Conservation (phyloP, 2,888 invertebrate genomes). For the Drosophila limbata region DNA sequence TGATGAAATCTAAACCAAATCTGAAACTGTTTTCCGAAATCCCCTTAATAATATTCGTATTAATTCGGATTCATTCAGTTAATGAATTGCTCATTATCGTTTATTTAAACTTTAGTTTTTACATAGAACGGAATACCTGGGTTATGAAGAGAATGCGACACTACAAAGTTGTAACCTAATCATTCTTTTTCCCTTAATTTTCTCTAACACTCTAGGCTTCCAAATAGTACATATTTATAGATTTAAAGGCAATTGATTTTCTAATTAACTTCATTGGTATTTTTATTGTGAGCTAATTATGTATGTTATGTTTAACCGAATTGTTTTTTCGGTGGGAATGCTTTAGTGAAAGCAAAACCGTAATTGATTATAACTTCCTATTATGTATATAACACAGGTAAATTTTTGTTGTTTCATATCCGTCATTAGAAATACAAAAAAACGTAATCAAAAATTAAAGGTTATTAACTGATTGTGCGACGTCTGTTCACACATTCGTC, state of each 20-base stretch:
- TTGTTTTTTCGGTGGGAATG: conserved; percentile 73
- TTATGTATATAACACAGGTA: conserved; percentile 78
- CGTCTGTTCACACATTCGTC: conserved; percentile 1
- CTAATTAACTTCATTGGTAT: conserved; percentile 68
- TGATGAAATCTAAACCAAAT: no score
- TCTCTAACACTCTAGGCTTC: conserved; percentile 2
- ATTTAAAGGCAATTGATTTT: conserved; percentile 55
- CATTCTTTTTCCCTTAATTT: conserved; percentile 11
- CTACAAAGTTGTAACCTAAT: not conserved
- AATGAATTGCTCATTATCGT: conserved; percentile 3
- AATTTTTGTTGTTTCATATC: conserved; percentile 46
- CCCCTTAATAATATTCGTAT: no score
- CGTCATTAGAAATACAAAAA: conserved; percentile 53
- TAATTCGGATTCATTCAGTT: not conserved
- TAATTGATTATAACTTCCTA: conserved; percentile 78
- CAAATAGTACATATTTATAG: conserved; percentile 14
- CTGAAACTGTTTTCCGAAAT: no score
- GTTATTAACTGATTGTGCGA: conserved; percentile 26
- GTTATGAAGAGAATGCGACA: conserved; percentile 10
- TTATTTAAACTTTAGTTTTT: conserved; percentile 6
- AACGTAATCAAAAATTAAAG: conserved; percentile 38
- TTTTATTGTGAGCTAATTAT: conserved; percentile 71
- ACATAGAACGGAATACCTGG: conserved; percentile 1
- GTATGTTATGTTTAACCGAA: conserved; percentile 63
- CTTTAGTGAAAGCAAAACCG: conserved; percentile 77